Conservation (phyloP, 1,140 invertebrate genomes). For the Nixonia krombeini region DNA sequence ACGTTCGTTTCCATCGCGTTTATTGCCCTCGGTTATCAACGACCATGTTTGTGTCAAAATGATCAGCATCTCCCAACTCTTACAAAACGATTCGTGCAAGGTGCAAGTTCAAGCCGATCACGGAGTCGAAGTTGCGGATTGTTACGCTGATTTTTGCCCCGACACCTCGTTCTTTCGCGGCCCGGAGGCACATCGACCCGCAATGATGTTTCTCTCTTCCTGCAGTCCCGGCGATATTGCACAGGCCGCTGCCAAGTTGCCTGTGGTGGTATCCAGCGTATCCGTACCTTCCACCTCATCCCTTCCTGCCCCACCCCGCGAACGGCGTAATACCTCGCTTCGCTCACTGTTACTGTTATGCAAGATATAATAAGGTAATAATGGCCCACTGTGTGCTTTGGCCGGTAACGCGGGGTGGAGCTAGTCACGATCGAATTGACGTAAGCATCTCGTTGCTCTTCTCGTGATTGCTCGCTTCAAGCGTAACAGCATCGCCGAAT, state of each 20-base stretch:
- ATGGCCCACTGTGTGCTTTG: constrained; percentile 55
- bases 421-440: constrained; percentile 67
- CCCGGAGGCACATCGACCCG: constrained; percentile 15
- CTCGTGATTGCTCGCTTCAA: constrained; percentile 31
- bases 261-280: neutral
- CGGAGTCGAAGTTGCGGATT: constrained; percentile 22
- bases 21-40: neutral
- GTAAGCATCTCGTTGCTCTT: constrained; percentile 63
- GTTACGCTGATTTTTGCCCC: constrained; percentile 27
- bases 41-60: neutral
- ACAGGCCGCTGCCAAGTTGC: constrained; percentile 5
- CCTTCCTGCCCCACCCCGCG: constrained; percentile 18
- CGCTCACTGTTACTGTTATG: constrained; percentile 64
- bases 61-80: neutral
- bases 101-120: constrained; percentile 56
- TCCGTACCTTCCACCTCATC: constrained; percentile 10
- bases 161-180: constrained; percentile 26
- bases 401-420: constrained; percentile 64
- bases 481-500: neutral
- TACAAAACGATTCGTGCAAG: constrained; percentile 31
- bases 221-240: constrained; percentile 20
- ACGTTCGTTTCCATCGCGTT: no score
- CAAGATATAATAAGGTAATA: constrained; percentile 70
- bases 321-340: constrained; percentile 38
- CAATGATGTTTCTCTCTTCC: constrained; percentile 21